Evolutionary conservation across 2,888 invertebrate genomes (phyloP).

Genomic region (Folsomia candida): DNA sequence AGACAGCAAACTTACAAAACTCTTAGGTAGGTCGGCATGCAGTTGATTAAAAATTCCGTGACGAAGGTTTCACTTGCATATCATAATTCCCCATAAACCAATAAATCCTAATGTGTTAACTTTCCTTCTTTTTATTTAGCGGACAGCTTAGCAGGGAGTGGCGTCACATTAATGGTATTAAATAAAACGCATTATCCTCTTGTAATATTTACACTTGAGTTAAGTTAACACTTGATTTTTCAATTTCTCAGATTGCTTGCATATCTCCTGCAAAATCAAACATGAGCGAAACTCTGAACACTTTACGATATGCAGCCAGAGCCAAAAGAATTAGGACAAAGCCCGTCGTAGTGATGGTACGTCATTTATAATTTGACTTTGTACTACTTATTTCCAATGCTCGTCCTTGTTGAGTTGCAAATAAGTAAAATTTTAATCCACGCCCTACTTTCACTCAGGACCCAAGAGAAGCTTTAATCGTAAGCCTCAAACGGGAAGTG

Average conservation of each 20-base stretch:
- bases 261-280: conserved; percentile 86
- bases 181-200: conserved; percentile 32
- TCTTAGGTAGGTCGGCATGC: conserved; percentile 54
- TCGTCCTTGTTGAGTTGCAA: too few species aligned
- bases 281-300: conserved; percentile 82
- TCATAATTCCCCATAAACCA: too few species aligned
- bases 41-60: too few species aligned
- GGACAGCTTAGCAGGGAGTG: conserved; percentile 89
- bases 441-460: conserved; percentile 63
- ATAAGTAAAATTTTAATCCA: not conserved
- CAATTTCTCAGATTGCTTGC: conserved; percentile 78
- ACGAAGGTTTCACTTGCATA: too few species aligned
- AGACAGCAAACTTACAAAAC: conserved; percentile 89
- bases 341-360: conserved; percentile 89
- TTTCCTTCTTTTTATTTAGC: conserved; percentile 62
- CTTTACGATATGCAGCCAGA: conserved; percentile 6
- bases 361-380: conserved; percentile 44
- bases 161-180: conserved; percentile 88
- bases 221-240: not conserved
- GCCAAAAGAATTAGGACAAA: conserved; percentile 71
- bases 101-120: not conserved
- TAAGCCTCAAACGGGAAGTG: conserved; percentile 84
- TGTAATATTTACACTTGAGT: too few species aligned
- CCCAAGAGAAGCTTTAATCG: conserved; percentile 83
- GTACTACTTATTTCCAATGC: not conserved